A percentile compares a stretch with the other conserved stretches of the same genome.
phyloP scores from a whole-genome alignment of 2,797 vertebrate genomes.

The Hirundo rustica region DNA sequence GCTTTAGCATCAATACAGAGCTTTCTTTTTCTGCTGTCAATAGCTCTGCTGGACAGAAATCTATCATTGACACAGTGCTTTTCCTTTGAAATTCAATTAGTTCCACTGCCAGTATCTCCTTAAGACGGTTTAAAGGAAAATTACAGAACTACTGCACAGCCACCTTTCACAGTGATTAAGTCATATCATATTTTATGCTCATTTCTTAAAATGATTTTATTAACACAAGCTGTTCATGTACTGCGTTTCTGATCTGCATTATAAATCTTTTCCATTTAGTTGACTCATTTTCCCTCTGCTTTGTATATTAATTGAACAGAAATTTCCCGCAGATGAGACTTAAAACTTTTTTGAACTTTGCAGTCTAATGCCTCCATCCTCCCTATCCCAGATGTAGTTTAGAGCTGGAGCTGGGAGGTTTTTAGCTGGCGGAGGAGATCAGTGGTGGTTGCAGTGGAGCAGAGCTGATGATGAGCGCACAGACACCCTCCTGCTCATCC shows the following conservation, averaged over 20 bases:
- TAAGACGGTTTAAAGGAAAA: conserved; percentile 41
- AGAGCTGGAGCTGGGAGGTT: not conserved
- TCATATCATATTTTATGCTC: conserved; percentile 55
- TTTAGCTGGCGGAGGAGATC: not conserved
- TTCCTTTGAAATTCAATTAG: conserved; percentile 69
- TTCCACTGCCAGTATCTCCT: conserved; percentile 44
- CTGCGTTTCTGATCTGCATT: conserved; percentile 27
- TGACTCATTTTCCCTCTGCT: conserved; percentile 8
- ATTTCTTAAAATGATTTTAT: conserved; percentile 60
- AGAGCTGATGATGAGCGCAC: no score
- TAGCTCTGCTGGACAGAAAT: conserved; percentile 67
- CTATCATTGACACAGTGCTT: conserved; percentile 40
- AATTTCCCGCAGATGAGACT: not conserved
- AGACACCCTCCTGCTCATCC: no score
- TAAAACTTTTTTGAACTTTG: not conserved
- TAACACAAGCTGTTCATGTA: conserved; percentile 49
- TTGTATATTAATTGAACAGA: not conserved
- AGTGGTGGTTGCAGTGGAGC: not conserved
- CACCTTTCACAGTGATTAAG: conserved; percentile 52
- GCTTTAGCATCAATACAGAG: conserved; percentile 29
- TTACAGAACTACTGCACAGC: conserved; percentile 29
- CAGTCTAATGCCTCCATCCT: not conserved
- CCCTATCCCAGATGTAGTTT: not conserved
- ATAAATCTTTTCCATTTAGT: conserved; percentile 21
- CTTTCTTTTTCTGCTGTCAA: conserved; percentile 56